These are phyloP conservation scores for Scrobipalpa atriplicella DNA, from an alignment of 2,888 invertebrate genomes.

Conservation along the genomic window DNA sequence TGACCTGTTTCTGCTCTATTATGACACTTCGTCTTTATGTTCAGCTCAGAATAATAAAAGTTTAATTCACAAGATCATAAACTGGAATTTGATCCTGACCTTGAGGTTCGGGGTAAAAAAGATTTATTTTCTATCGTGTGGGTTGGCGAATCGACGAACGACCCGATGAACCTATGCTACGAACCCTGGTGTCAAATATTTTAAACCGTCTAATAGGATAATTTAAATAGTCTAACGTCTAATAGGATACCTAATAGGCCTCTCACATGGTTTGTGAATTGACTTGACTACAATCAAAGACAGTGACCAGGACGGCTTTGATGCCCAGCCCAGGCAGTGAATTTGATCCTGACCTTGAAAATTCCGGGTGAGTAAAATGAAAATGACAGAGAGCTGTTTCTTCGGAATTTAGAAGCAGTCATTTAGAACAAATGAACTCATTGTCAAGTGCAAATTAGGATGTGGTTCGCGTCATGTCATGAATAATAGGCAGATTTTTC, in stretches of 20 bases:
- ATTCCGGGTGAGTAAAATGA: not conserved
- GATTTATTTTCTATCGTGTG: too few relatives aligned
- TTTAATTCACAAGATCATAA: not conserved
- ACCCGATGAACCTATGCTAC: too few relatives aligned
- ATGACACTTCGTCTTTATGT: not conserved
- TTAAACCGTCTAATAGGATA: too few relatives aligned
- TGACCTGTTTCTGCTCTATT: not conserved
- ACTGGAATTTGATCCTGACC: not conserved
- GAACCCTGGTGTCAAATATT: too few relatives aligned
- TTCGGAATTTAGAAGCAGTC: not conserved
- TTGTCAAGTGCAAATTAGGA: slow-evolving; percentile 17
- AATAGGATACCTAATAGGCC: too few relatives aligned
- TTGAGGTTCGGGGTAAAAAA: not conserved
- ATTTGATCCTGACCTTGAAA: not conserved
- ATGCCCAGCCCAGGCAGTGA: too few relatives aligned
- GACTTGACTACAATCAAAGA: too few relatives aligned
- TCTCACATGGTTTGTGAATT: too few relatives aligned
- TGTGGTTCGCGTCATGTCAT: not conserved
- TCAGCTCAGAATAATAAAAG: not conserved
- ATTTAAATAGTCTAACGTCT: too few relatives aligned
- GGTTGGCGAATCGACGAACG: too few relatives aligned
- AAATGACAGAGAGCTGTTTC: not conserved
- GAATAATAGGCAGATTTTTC: not conserved
- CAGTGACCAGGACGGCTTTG: too few relatives aligned
- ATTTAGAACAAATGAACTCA: slow-evolving; percentile 3